Conservation (phyloP, 2,888 invertebrate genomes). For the Hyles lineata region DNA sequence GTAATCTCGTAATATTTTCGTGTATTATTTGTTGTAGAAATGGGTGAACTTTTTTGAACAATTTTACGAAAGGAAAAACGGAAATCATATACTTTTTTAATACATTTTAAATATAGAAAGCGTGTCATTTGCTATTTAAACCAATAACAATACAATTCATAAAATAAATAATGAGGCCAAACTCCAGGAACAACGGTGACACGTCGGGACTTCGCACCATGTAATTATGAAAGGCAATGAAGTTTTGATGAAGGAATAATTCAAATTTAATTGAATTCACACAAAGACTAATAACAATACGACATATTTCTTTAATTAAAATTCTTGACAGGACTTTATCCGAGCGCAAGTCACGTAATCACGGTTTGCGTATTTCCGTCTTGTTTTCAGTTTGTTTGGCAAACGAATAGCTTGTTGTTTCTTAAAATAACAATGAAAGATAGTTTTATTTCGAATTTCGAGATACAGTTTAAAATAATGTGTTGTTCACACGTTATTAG, state of each 20-base stretch:
- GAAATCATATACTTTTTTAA: too few relatives aligned
- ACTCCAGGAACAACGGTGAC: background rate
- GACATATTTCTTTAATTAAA: slow-evolving; percentile 22
- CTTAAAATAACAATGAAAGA: slow-evolving; percentile 24
- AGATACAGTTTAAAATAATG: background rate
- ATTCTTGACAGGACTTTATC: slow-evolving; percentile 15
- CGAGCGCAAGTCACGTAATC: slow-evolving; percentile 16
- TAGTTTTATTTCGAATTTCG: slow-evolving; percentile 24
- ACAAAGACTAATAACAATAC: background rate
- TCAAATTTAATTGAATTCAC: slow-evolving; percentile 1
- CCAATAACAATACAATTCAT: background rate
- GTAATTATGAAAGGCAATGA: slow-evolving; percentile 6
- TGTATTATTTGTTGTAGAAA: background rate
- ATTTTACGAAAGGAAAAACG: too few relatives aligned
- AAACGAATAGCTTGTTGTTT: slow-evolving; percentile 24
- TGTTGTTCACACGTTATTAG: background rate
- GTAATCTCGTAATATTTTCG: background rate
- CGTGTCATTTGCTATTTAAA: too few relatives aligned
- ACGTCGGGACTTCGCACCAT: background rate
- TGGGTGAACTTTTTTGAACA: background rate
- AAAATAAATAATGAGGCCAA: background rate
- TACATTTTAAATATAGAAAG: too few relatives aligned
- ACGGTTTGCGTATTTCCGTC: slow-evolving; percentile 28
- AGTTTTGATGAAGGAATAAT: slow-evolving; percentile 12
- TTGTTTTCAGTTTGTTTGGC: slow-evolving; percentile 26